Conservation (phyloP, 30 jellyfish, hydroid and myxozoan species). For the Mastigias papua region DNA sequence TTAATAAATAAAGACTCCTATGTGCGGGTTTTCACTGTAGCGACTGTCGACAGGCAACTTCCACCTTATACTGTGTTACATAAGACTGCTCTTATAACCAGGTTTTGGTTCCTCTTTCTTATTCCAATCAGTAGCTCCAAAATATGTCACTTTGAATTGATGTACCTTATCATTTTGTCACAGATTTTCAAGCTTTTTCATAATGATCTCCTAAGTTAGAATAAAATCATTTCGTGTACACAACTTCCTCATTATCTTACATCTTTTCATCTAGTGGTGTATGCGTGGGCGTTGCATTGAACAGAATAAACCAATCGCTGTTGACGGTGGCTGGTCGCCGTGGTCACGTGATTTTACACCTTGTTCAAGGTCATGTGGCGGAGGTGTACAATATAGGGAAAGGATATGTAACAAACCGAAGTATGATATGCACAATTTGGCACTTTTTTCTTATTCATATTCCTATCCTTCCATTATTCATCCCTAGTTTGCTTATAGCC, state of each 20-base stretch:
- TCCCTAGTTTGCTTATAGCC: not conserved
- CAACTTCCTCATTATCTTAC: not conserved
- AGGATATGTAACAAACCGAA: conserved; percentile 93
- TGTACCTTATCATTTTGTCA: too few species aligned
- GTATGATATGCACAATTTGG: conserved; percentile 34
- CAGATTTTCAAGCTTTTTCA: too few species aligned
- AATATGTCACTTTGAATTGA: too few species aligned
- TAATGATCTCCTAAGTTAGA: too few species aligned
- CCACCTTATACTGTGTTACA: too few species aligned
- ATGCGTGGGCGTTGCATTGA: conserved; percentile 93
- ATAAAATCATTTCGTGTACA: too few species aligned
- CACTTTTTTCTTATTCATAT: not conserved
- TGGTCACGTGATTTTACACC: conserved; percentile 88
- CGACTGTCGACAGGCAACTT: too few species aligned
- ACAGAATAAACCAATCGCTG: conserved; percentile 77
- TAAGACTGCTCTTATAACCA: too few species aligned
- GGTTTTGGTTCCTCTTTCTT: too few species aligned
- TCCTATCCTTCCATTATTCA: not conserved
- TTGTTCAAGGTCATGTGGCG: conserved; percentile 98
- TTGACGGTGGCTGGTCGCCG: conserved; percentile 96
- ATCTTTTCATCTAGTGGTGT: conserved; percentile 75
- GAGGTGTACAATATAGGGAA: conserved; percentile 93
- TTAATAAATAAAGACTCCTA: too few species aligned
- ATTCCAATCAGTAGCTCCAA: too few species aligned
- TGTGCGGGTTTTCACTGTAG: too few species aligned